Evolutionary conservation across 2,113 vertebrate genomes (phyloP), one percentile per base, ranked within the genome.

Genomic region (Apteryx owenii): DNA sequence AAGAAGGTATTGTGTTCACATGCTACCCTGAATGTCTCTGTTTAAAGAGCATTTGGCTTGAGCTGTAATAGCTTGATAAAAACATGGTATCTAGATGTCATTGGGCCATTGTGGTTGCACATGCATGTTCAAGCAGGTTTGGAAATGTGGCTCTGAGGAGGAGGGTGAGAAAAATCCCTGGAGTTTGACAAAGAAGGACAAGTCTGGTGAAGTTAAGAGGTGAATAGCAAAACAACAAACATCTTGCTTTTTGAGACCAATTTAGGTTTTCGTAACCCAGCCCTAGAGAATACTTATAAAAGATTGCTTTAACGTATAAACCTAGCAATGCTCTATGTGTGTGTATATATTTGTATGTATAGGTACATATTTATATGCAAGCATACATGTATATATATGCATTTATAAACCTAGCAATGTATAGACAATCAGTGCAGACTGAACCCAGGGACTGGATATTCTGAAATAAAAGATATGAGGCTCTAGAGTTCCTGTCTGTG

Each of bases 1-100:
- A 56, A 70, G 46, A 9, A 0, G 3, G 25, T 44, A 15, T 60
- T 66, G 25, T 61, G 40, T 48, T 90, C 75, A 44, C 1, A 1
- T 23, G 48, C 38, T 72, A 69, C 25, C 48, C 4, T 7, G 2
- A 81, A 85, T 25, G 51, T 40, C 48, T 90, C 23, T 84, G 26
- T 66, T 81, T 53, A 61, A 69, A 48, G 73, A 94, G 54, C 62
- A 42, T 18, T 71, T 38, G 5, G 2, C 25, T 54, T 83, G 77
- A 88, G 42, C 20, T 95, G 42, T 61, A 79, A 25, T 28, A 75
- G 26, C 50, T 72, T 89, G 53, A 65, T 90, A 48, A 92, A 93
- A 83, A 20, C 5, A 12, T 18, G 31, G 10, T 81, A 29, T 81
- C 50, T 88, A 7, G 54, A 68, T 65, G 58, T 56, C 46, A 44